Percentiles rank a stretch among this genome's conserved stretches.
phyloP scores from a whole-genome alignment of 2,888 invertebrate genomes.

The Gandaritis pyraliata region DNA sequence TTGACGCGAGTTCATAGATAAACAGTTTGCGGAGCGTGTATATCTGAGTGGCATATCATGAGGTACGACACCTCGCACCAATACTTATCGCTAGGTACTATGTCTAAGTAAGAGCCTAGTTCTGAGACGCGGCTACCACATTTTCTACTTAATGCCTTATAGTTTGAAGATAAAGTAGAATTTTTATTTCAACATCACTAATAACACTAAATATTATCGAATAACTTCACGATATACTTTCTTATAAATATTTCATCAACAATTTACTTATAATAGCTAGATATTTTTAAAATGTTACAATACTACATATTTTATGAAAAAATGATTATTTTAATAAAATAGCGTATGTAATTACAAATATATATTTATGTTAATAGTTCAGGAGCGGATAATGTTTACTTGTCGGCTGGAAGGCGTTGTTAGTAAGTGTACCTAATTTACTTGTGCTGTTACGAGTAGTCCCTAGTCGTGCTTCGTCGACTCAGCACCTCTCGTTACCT shows the following conservation, averaged over 20 bases:
- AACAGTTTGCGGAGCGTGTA: slow-evolving; percentile 38
- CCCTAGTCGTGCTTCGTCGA: not conserved
- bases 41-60: slow-evolving; percentile 63
- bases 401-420: slow-evolving; percentile 4
- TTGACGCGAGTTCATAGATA: slow-evolving; percentile 48
- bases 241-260: not conserved
- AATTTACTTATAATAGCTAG: too few relatives aligned
- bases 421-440: slow-evolving; percentile 8
- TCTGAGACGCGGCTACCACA: slow-evolving; percentile 55
- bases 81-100: slow-evolving; percentile 34
- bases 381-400: slow-evolving; percentile 11
- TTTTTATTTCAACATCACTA: slow-evolving; percentile 51
- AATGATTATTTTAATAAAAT: slow-evolving; percentile 22
- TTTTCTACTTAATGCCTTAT: slow-evolving; percentile 50
- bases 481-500: slow-evolving; percentile 5
- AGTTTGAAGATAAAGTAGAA: slow-evolving; percentile 45
- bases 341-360: slow-evolving; percentile 6
- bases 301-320: slow-evolving; percentile 25
- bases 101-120: slow-evolving; percentile 52
- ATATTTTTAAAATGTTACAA: slow-evolving; percentile 12
- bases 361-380: slow-evolving; percentile 19
- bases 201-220: slow-evolving; percentile 44
- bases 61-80: too few relatives aligned
- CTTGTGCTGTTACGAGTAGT: not conserved
- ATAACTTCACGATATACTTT: slow-evolving; percentile 19